Conservation (phyloP, 2,113 vertebrate species). For the Climacteris rufus region DNA sequence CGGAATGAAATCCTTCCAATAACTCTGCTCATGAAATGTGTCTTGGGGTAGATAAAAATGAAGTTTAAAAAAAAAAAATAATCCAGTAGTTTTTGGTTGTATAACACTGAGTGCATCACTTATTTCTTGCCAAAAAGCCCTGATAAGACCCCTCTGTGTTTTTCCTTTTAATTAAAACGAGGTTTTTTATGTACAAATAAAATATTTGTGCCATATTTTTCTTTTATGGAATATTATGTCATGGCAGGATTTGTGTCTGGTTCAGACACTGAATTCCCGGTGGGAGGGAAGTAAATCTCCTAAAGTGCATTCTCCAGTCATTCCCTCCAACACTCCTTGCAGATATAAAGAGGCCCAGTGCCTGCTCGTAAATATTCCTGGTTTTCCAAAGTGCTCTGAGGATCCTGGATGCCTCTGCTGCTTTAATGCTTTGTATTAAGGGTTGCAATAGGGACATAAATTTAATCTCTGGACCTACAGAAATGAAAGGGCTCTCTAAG, state of each 20-base stretch:
- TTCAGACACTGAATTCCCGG: constrained; percentile 20
- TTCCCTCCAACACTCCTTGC: not conserved
- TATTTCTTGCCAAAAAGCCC: not conserved
- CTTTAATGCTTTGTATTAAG: not conserved
- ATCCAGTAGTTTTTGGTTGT: constrained; percentile 8
- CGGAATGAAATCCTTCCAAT: not conserved
- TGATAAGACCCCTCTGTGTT: constrained; percentile 36
- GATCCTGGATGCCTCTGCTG: not conserved
- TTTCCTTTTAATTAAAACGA: constrained; percentile 49
- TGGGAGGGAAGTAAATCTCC: constrained; percentile 18
- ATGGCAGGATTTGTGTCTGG: not conserved
- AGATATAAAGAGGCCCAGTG: not conserved
- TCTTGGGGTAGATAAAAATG: not conserved
- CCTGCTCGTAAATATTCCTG: constrained; percentile 4
- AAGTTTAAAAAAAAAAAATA: not conserved
- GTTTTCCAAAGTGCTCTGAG: not conserved
- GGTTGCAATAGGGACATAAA: not conserved
- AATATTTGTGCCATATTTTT: not conserved
- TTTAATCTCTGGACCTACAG: not conserved
- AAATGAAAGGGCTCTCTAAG: not conserved
- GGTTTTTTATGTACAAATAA: constrained; percentile 8
- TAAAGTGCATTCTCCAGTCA: not conserved
- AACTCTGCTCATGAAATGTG: not conserved
- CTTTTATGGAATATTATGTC: constrained; percentile 44
- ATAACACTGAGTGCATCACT: not conserved